Percentiles rank a stretch among this genome's conserved stretches.
Conservation (phyloP, 23 tunicate species). For the Halocynthia aurantium region DNA sequence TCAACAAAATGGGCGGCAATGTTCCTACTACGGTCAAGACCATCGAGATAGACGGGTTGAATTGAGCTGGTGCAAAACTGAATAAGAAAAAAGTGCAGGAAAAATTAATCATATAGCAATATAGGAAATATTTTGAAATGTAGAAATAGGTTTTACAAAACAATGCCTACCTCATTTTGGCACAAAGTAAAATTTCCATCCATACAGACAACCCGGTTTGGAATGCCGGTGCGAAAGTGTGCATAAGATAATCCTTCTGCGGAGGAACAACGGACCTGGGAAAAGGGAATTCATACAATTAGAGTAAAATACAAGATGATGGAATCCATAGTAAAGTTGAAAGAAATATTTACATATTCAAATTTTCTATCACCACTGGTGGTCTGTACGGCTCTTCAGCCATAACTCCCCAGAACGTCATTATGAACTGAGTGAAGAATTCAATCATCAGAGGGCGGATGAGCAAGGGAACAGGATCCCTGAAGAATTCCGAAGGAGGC, state of each 20-base stretch:
- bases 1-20: conserved; percentile 37
- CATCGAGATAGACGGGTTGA: conserved; percentile 84
- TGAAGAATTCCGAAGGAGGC: background rate
- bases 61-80: conserved; percentile 44
- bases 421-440: conserved; percentile 54
- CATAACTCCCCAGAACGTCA: conserved; percentile 81
- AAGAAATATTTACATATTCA: background rate
- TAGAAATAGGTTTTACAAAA: background rate
- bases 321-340: background rate
- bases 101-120: background rate
- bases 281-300: background rate
- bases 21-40: conserved; percentile 54
- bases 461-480: conserved; percentile 8
- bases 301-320: background rate
- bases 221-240: conserved; percentile 56
- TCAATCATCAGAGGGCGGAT: conserved; percentile 59
- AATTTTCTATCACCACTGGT: background rate
- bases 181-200: conserved; percentile 58
- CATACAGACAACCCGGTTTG: conserved; percentile 84
- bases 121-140: background rate
- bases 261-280: background rate
- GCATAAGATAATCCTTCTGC: conserved; percentile 32
- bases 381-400: conserved; percentile 28
- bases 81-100: background rate
- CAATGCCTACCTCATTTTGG: conserved; percentile 52